These are phyloP conservation scores for Yponomeuta plumbellus DNA, from an alignment of 2,888 invertebrate genomes.

Conservation along the genomic window DNA sequence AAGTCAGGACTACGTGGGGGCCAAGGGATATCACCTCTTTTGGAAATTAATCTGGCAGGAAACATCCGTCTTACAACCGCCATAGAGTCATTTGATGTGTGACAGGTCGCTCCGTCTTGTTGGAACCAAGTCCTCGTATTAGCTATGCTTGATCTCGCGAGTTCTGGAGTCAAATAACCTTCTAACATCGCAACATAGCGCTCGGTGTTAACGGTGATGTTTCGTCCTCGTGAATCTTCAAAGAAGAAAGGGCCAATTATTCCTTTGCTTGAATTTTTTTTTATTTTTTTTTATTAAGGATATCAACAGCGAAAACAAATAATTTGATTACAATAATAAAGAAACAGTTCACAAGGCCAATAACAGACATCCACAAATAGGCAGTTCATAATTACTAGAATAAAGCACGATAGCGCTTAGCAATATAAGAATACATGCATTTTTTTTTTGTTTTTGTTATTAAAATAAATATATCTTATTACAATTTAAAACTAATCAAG, in stretches of 20 bases:
- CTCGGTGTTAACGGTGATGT: constrained; percentile 23
- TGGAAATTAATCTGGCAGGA: neutral
- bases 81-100: constrained; percentile 20
- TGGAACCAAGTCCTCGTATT: neutral
- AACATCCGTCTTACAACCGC: constrained; percentile 12
- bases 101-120: constrained; percentile 17
- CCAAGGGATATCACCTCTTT: constrained; percentile 17
- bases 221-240: constrained; percentile 25
- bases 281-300: too few species aligned
- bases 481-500: too few species aligned
- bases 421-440: too few species aligned
- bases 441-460: too few species aligned
- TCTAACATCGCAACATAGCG: constrained; percentile 26
- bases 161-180: constrained; percentile 26
- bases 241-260: constrained; percentile 26
- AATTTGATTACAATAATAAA: too few species aligned
- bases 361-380: too few species aligned
- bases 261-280: constrained; percentile 23
- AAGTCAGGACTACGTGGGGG: constrained; percentile 18
- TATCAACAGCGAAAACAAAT: too few species aligned
- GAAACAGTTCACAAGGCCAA: too few species aligned
- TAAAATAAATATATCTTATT: too few species aligned
- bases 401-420: too few species aligned
- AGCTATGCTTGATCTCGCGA: constrained; percentile 27
- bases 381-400: too few species aligned